These are phyloP conservation scores for Berghia stephanieae DNA, from an alignment of 1,140 invertebrate genomes.

Conservation along the genomic window DNA sequence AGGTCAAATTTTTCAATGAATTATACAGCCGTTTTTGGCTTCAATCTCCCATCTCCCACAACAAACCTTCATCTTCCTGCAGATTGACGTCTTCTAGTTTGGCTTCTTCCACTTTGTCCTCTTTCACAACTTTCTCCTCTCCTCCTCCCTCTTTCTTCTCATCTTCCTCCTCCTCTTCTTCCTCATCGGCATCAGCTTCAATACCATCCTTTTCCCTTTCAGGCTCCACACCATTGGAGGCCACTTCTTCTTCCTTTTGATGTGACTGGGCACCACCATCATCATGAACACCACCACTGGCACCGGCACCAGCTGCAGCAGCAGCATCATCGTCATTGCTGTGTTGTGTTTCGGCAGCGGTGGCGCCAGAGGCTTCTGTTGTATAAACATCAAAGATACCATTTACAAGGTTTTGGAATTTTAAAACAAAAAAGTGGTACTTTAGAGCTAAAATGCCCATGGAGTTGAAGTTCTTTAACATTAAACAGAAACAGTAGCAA, in stretches of 20 bases:
- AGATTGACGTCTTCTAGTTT: conserved; percentile 26
- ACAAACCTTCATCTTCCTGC: conserved; percentile 10
- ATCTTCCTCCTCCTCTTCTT: conserved; percentile 12
- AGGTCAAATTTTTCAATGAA: neutral
- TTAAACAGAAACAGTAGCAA: too few relatives aligned
- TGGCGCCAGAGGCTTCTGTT: too few relatives aligned
- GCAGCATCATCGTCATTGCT: neutral
- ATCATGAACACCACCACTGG: neutral
- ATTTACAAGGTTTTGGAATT: too few relatives aligned
- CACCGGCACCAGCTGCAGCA: neutral
- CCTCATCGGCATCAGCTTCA: neutral
- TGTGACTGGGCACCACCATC: neutral
- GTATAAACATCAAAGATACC: too few relatives aligned
- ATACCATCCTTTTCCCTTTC: conserved; percentile 14
- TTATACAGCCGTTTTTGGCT: neutral
- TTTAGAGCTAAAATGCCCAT: too few relatives aligned
- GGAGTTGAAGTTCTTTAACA: too few relatives aligned
- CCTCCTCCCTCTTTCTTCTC: conserved; percentile 14
- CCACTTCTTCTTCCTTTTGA: conserved; percentile 4
- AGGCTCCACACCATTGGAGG: neutral
- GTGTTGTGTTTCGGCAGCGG: too few relatives aligned
- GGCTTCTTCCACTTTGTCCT: neutral
- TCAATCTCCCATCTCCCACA: neutral
- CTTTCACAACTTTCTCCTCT: neutral
- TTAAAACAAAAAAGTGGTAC: too few relatives aligned